phyloP scores from a whole-genome alignment of 1,140 invertebrate species.

The Dinothrombium tinctorium region DNA sequence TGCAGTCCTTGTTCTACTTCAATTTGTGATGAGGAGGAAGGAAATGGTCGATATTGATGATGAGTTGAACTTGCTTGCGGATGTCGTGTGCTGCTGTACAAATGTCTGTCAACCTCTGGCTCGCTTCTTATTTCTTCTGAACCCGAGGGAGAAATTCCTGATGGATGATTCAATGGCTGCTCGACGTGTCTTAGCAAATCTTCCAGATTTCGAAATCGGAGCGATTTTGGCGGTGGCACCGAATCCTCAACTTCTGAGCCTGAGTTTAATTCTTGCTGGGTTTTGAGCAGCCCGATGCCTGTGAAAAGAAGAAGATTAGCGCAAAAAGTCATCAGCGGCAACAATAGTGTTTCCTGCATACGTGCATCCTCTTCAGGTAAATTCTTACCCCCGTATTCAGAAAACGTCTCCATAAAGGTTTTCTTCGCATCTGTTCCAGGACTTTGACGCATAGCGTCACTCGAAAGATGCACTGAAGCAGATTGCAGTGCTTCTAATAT shows the following conservation, averaged over 20 bases:
- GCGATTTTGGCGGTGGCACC: slow-evolving; percentile 18
- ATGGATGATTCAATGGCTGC: slow-evolving; percentile 56
- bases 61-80: not conserved
- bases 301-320: not conserved
- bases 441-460: slow-evolving; percentile 6
- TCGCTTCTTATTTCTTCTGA: slow-evolving; percentile 75
- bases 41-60: not conserved
- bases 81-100: slow-evolving; percentile 24
- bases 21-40: not conserved
- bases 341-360: too few relatives aligned
- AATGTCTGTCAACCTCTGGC: slow-evolving; percentile 64
- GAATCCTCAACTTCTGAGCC: slow-evolving; percentile 20
- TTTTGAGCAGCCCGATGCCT: not conserved
- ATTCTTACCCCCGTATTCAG: slow-evolving; percentile 8
- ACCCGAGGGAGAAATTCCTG: slow-evolving; percentile 36
- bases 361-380: too few relatives aligned
- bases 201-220: slow-evolving; percentile 60
- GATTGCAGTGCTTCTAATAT: slow-evolving; percentile 50
- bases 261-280: slow-evolving; percentile 40
- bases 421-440: slow-evolving; percentile 9
- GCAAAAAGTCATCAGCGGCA: not conserved
- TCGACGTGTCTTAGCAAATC: slow-evolving; percentile 71
- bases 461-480: slow-evolving; percentile 9
- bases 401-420: not conserved
- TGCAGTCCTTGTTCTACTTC: not conserved